Evolutionary conservation across 2,797 vertebrate genomes (phyloP), one percentile per base, ranked within the genome.

Genomic region (Lutra lutra): DNA sequence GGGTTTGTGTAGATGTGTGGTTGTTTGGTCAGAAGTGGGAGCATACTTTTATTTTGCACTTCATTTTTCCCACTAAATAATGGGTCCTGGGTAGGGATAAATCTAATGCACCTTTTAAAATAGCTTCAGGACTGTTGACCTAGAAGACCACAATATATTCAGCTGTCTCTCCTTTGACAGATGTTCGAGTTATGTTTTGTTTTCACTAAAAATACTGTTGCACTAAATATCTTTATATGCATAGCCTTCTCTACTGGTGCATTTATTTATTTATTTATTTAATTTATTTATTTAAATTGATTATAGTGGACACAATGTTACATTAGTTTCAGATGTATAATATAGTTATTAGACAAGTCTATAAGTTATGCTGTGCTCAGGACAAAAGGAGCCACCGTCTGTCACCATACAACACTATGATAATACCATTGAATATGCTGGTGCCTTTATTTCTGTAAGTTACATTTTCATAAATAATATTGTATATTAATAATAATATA

Each of bases 391-490:
- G 15, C 43, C 43, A 20, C 43, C 8, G 0, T 77, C 27, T 46
- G 43, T 46, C 43, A 77, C 15, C 27, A 32, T 12, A 77, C 43
- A 11, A 32, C 27, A 29, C 43, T 77, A 1, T 75, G 29, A 13
- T 46, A 75, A 75, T 46, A 46, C 72, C 72, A 29, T 17, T 75
- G 25, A 46, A 40, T 46, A 2, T 86, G 23, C 29, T 89, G 25
- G 25, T 46, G 15, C 60, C 89, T 70, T 92, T 64, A 46, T 73
- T 66, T 92, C 48, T 70, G 23, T 79, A 86, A 20, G 38, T 86
- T 92, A 56, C 5, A 12, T 77, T 96, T 86, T 89, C 40, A 86
- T 64, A 94, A 78, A 51, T 13, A 90, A 15, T 73, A 83, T n/a
- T 60, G 18, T 68, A 35, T 21, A 11, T 35, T 68, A 68, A 48